Conservation (phyloP, 2,888 invertebrate species). For the Rhagonycha lutea region DNA sequence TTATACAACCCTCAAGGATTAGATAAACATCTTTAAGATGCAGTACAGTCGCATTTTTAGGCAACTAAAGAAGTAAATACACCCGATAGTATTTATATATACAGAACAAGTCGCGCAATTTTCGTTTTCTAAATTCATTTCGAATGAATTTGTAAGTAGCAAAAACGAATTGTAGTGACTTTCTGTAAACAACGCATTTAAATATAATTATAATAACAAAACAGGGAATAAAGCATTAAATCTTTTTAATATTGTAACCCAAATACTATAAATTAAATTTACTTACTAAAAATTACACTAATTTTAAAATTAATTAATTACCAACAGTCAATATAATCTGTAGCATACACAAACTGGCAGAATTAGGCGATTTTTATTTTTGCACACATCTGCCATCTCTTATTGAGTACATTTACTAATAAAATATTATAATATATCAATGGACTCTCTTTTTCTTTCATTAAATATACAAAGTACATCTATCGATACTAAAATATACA, state of each 20-base stretch:
- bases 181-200: neutral
- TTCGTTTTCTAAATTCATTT: neutral
- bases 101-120: neutral
- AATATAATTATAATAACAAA: neutral
- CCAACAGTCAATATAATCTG: slow-evolving; percentile 1
- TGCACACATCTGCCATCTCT: neutral
- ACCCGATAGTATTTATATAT: slow-evolving; percentile 3
- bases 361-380: neutral
- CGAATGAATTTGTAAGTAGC: neutral
- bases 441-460: neutral
- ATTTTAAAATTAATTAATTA: neutral
- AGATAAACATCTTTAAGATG: slow-evolving; percentile 6
- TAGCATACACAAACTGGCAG: neutral
- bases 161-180: neutral
- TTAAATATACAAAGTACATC: neutral
- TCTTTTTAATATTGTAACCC: neutral
- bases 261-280: neutral
- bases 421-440: neutral
- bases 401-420: neutral
- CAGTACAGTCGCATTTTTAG: slow-evolving; percentile 10
- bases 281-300: neutral
- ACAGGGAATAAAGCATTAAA: neutral
- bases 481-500: neutral
- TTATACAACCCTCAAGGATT: slow-evolving; percentile 8
- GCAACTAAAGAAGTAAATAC: slow-evolving; percentile 14